Conservation (phyloP, 2,888 invertebrate genomes). For the Rhagonycha lutea region DNA sequence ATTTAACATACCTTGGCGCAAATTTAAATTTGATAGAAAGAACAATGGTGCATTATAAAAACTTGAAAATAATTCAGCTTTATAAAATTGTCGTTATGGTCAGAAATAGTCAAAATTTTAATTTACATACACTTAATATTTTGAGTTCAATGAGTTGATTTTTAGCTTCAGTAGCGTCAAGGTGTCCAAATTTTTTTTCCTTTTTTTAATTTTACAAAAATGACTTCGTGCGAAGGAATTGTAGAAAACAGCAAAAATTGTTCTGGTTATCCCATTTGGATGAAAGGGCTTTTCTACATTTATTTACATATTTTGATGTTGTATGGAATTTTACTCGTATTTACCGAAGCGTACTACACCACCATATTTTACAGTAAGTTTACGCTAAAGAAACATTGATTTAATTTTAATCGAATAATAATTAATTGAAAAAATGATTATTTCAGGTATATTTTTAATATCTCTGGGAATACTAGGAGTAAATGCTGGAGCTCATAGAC, state of each 20-base stretch:
- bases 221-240: not conserved
- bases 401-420: not conserved
- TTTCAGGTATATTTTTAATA: constrained; percentile 67
- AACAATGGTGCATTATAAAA: not conserved
- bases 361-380: constrained; percentile 48
- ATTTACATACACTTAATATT: not conserved
- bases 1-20: not conserved
- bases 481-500: constrained; percentile 89
- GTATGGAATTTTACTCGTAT: constrained; percentile 66
- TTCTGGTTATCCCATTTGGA: constrained; percentile 71
- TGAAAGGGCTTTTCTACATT: constrained; percentile 72
- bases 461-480: constrained; percentile 74
- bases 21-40: not conserved
- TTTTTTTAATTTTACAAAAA: not conserved
- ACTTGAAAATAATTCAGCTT: not conserved
- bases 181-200: not conserved
- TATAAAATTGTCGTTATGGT: not conserved
- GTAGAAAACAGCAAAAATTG: not conserved
- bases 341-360: constrained; percentile 41
- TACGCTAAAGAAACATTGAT: not conserved
- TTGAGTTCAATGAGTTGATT: not conserved
- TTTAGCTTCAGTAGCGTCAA: not conserved
- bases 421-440: constrained; percentile 1
- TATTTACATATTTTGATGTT: constrained; percentile 72
- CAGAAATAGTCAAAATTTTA: not conserved